These are phyloP conservation scores for Aspidiotus destructor DNA, from an alignment of 2,888 invertebrate genomes.

Conservation along the genomic window DNA sequence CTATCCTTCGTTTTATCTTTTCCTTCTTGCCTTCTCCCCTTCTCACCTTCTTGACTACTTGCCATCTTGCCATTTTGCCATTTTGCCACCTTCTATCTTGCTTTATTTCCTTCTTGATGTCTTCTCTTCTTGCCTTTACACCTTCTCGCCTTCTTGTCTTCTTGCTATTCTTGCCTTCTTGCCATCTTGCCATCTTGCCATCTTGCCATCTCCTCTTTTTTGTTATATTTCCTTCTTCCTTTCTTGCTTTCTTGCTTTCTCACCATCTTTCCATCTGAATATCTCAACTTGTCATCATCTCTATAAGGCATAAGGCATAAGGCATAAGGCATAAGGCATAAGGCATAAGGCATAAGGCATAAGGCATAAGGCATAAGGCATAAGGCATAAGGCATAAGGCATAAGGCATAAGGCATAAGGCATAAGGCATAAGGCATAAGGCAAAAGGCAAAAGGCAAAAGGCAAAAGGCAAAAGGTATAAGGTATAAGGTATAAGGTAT, in stretches of 20 bases:
- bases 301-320: too few species aligned
- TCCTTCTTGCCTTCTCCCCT: neutral
- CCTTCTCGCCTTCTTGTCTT: neutral
- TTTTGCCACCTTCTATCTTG: neutral
- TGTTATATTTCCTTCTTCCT: neutral
- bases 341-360: too few species aligned
- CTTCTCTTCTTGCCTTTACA: neutral
- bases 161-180: neutral
- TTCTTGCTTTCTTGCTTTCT: neutral
- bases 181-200: neutral
- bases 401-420: too few species aligned
- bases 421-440: too few species aligned
- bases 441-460: too few species aligned
- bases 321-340: too few species aligned
- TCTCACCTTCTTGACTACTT: neutral
- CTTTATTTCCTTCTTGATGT: neutral
- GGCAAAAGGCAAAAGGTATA: too few species aligned
- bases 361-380: too few species aligned
- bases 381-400: too few species aligned
- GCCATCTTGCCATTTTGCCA: neutral
- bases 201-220: neutral
- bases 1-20: neutral
- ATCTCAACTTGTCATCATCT: too few species aligned
- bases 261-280: neutral
- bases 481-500: too few species aligned